Percentiles rank a stretch among this genome's conserved stretches.
Evolutionary conservation across 1,140 invertebrate genomes (phyloP).

Genomic region (Heterodera schachtii): DNA sequence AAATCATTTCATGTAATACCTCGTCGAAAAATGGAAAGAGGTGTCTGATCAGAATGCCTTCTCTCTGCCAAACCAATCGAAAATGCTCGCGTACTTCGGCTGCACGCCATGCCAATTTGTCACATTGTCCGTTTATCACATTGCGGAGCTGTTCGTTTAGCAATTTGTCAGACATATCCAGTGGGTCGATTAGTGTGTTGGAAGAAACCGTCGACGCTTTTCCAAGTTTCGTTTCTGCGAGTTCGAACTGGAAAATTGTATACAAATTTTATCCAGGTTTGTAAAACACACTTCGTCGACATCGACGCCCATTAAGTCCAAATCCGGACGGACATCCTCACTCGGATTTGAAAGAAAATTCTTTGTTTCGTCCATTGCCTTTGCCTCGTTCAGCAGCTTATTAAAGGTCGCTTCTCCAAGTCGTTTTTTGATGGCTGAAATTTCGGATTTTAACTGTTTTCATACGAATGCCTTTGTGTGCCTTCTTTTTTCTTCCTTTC

Average conservation of each 20-base stretch:
- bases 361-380: not conserved
- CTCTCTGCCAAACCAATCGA: constrained; percentile 77
- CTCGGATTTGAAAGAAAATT: not conserved
- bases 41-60: constrained; percentile 74
- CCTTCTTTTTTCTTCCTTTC: constrained; percentile 33
- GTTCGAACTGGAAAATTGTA: not conserved
- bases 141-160: constrained; percentile 47
- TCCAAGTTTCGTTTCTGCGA: not conserved
- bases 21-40: constrained; percentile 76
- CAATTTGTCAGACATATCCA: constrained; percentile 23
- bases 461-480: not conserved
- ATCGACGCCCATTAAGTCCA: constrained; percentile 2
- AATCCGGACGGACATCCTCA: constrained; percentile 21
- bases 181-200: constrained; percentile 12
- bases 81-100: constrained; percentile 73
- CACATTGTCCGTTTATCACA: constrained; percentile 36
- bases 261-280: not conserved
- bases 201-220: not conserved
- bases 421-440: constrained; percentile 14
- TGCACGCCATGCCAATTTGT: constrained; percentile 56
- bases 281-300: not conserved
- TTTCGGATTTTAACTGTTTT: not conserved
- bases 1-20: constrained; percentile 46
- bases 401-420: constrained; percentile 14
- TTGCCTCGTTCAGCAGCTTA: constrained; percentile 23